Conservation (phyloP, 2,888 invertebrate genomes). For the Heliconius cydno region DNA sequence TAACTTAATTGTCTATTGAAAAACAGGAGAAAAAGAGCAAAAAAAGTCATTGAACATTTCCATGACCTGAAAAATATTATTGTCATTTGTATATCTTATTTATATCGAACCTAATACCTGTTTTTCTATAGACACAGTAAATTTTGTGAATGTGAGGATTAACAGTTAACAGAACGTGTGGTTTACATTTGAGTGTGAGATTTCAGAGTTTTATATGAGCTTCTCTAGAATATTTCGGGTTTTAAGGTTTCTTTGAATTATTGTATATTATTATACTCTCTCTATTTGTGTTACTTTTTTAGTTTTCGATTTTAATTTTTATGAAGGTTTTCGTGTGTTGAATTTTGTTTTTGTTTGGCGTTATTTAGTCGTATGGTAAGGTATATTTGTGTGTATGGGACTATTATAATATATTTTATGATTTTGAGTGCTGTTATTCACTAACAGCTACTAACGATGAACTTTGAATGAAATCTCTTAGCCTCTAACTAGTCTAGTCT, state of each 20-base stretch:
- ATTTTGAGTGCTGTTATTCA: conserved; percentile 79
- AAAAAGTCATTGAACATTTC: too few relatives aligned
- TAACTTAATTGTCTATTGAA: conserved; percentile 52
- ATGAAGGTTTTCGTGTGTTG: conserved; percentile 42
- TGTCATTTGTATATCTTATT: not conserved
- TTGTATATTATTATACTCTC: not conserved
- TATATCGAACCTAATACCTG: not conserved
- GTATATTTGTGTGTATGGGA: conserved; percentile 31
- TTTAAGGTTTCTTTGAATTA: conserved; percentile 38
- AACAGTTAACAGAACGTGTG: conserved; percentile 60
- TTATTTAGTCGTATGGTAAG: conserved; percentile 29
- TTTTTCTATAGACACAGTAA: conserved; percentile 51
- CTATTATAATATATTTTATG: conserved; percentile 49
- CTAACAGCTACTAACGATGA: conserved; percentile 82
- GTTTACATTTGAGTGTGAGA: conserved; percentile 48
- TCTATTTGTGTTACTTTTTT: conserved; percentile 3
- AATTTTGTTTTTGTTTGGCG: conserved; percentile 35
- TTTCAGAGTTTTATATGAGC: conserved; percentile 31
- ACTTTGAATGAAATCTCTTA: conserved; percentile 72
- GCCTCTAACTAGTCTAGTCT: conserved; percentile 19
- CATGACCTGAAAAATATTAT: not conserved
- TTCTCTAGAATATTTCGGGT: conserved; percentile 30
- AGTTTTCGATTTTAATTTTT: conserved; percentile 22
- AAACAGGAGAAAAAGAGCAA: conserved; percentile 39
- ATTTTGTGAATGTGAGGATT: conserved; percentile 48